Percentiles rank a stretch among this genome's conserved stretches.
Evolutionary conservation across 23 tunicate species (phyloP).

Genomic region (Diplosoma virens): DNA sequence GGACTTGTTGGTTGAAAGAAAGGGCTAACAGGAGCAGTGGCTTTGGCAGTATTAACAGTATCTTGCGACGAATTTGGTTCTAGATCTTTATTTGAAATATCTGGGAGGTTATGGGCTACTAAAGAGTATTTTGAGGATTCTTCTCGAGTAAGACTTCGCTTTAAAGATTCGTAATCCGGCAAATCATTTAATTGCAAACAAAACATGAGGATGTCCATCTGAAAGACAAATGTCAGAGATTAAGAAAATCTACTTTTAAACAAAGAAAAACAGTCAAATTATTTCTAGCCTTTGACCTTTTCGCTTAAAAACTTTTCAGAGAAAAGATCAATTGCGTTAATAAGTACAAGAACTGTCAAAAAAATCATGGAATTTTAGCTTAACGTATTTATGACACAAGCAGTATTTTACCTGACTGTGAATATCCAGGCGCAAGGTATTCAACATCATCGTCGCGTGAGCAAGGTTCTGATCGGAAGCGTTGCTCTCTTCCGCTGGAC

Average conservation of each 20-base stretch:
- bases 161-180: constrained; percentile 49
- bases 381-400: neutral
- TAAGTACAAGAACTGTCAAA: too few relatives aligned
- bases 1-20: too few relatives aligned
- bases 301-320: too few relatives aligned
- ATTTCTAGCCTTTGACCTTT: too few relatives aligned
- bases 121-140: too few relatives aligned
- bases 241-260: neutral
- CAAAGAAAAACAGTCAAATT: too few relatives aligned
- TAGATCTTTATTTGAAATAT: neutral
- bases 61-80: too few relatives aligned
- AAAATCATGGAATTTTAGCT: too few relatives aligned
- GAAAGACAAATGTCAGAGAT: too few relatives aligned
- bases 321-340: too few relatives aligned
- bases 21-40: too few relatives aligned
- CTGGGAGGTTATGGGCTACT: neutral
- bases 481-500: constrained; percentile 74
- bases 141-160: constrained; percentile 21
- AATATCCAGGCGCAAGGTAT: constrained; percentile 71
- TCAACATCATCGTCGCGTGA: constrained; percentile 27
- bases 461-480: neutral
- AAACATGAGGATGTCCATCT: constrained; percentile 76
- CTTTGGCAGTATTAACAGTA: too few relatives aligned
- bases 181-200: constrained; percentile 65
- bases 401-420: constrained; percentile 67